Evolutionary conservation across 1,140 invertebrate species (phyloP), one percentile per base, ranked within the genome.

Genomic region (Nixonia krombeini): DNA sequence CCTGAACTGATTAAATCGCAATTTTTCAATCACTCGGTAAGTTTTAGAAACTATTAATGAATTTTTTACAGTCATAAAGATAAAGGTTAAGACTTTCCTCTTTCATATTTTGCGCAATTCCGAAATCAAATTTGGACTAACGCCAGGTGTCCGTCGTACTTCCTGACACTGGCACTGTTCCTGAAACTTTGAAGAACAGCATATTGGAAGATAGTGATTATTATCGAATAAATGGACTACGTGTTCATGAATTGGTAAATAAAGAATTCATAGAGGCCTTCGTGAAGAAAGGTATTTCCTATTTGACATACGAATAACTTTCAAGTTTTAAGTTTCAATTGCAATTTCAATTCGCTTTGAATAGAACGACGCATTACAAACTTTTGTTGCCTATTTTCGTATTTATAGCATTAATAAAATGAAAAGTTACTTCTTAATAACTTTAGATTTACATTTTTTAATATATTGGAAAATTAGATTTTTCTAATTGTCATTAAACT

Each of bases 261-360:
- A 79, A 81, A 56, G 78, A 86, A 49, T 89, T 89, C 70, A 81
- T 89, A 21, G 78, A 86, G 46, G 83, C 82, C 45, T 88, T 88
- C 72, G 73, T 88, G 2, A 86, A 84, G 50, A 81, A 80, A 81
- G 87, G 87, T 85, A 49, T 13, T 16, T 38, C 51, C 47, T n/a
- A 50, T 13, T 12, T 37, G 10, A 35, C 45, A n/a, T 35, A 61
- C 37, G 67, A 69, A 63, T 71, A 46, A 45, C 50, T 35, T 18
- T 26, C n/a, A n/a, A n/a, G 9, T 8, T 31, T 31, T 8, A 12
- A 31, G 8, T 2, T 31, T 9, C 9, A 31, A 31, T 8, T 12
- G 29, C 29, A 8, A 31, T 12, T 1, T 2, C 29, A 12, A 8
- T 4, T 31, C 8, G 2, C 8, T 12, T 31, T 12, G 29, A 31